phyloP scores from a whole-genome alignment of 2,888 invertebrate genomes.

The Orchesellides sinensis region DNA sequence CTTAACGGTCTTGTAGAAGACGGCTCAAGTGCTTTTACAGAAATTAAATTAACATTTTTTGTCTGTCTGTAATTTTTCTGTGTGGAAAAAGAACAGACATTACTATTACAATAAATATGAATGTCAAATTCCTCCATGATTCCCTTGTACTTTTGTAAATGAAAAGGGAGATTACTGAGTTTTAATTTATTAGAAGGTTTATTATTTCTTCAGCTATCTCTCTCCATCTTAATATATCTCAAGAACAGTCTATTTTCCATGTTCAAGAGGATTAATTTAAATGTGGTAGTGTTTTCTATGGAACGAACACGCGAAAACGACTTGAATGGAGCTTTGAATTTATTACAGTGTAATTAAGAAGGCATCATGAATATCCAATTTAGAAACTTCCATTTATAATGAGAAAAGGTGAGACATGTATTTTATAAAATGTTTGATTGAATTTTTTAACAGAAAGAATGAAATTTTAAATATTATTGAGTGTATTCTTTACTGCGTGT shows the following conservation, averaged over 20 bases:
- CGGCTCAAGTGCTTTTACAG: conserved; percentile 35
- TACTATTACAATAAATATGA: conserved; percentile 61
- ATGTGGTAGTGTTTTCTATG: too few relatives aligned
- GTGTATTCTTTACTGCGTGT: too few relatives aligned
- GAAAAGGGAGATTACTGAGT: conserved; percentile 5
- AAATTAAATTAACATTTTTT: background rate
- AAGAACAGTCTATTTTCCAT: too few relatives aligned
- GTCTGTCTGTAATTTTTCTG: conserved; percentile 21
- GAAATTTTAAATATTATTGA: too few relatives aligned
- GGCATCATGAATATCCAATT: conserved; percentile 36
- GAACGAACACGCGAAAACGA: background rate
- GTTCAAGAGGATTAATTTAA: too few relatives aligned
- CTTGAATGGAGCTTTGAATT: conserved; percentile 28
- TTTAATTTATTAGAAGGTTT: conserved; percentile 46
- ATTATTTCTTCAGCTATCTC: background rate
- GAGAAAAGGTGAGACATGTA: conserved; percentile 38
- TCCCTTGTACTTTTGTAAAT: background rate
- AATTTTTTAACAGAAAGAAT: conserved; percentile 22
- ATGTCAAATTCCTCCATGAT: conserved; percentile 46
- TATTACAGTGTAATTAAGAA: conserved; percentile 51
- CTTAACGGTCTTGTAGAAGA: conserved; percentile 36
- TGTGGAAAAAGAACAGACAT: conserved; percentile 47
- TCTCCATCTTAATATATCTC: background rate
- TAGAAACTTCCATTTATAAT: conserved; percentile 25
- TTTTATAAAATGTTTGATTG: background rate